A percentile compares a stretch with the other conserved stretches of the same genome.
phyloP scores from a whole-genome alignment of 37 sponge, comb jelly and placozoan species.

The Lycopodina hypogea region DNA sequence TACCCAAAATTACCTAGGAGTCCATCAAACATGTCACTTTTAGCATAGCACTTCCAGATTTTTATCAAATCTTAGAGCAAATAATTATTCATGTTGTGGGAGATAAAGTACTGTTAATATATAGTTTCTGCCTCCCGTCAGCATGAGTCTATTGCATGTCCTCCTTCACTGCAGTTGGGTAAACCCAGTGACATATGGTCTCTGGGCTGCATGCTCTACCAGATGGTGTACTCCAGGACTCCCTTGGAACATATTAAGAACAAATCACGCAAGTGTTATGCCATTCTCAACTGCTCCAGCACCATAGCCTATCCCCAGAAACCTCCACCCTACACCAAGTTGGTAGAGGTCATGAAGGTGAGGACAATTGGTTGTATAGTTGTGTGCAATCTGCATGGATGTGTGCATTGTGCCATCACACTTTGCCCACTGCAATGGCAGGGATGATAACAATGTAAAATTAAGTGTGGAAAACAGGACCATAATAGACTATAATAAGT shows the following conservation, averaged over 20 bases:
- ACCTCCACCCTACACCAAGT: background rate
- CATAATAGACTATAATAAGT: too few species aligned
- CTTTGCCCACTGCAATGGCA: too few species aligned
- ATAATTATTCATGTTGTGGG: too few species aligned
- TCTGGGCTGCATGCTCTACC: slow-evolving; percentile 84
- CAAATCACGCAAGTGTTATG: slow-evolving; percentile 55
- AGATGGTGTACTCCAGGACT: slow-evolving; percentile 64
- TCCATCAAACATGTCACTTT: too few species aligned
- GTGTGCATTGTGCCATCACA: background rate
- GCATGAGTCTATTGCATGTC: too few species aligned
- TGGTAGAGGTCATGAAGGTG: slow-evolving; percentile 48
- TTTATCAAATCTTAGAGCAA: too few species aligned
- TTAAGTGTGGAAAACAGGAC: too few species aligned
- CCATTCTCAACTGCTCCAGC: slow-evolving; percentile 45
- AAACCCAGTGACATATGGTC: slow-evolving; percentile 83
- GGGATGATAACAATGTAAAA: too few species aligned
- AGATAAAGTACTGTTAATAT: too few species aligned
- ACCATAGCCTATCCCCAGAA: slow-evolving; percentile 54
- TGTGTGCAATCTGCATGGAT: background rate
- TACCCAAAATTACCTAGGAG: too few species aligned
- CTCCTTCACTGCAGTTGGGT: slow-evolving; percentile 55
- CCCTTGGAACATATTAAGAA: slow-evolving; percentile 67
- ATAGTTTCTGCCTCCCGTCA: too few species aligned
- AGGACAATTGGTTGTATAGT: background rate
- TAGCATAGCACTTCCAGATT: too few species aligned